These are phyloP conservation scores for Parazoanthus swiftii DNA, from an alignment of 92 coral and sea anemone genomes.

Conservation along the genomic window DNA sequence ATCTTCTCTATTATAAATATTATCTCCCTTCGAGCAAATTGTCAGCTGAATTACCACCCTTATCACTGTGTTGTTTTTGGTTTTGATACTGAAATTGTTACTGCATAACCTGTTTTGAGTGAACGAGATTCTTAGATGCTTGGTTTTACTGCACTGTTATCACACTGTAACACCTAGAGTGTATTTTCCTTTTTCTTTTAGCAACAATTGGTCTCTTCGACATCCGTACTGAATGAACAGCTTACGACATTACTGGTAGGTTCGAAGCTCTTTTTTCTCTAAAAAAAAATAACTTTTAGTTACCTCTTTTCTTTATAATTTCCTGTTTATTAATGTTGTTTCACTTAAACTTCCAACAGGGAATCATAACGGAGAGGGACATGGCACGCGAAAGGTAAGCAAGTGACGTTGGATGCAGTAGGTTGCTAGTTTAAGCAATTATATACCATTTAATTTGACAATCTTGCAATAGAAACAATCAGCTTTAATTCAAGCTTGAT, in stretches of 20 bases:
- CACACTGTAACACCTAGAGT: neutral
- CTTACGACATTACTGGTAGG: slow-evolving; percentile 94
- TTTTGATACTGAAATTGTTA: neutral
- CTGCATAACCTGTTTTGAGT: neutral
- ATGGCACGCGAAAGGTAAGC: slow-evolving; percentile 92
- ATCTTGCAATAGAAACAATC: no score
- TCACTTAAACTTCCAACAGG: slow-evolving; percentile 47
- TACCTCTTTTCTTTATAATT: no score
- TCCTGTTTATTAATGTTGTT: neutral
- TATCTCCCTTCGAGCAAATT: no score
- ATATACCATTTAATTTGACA: no score
- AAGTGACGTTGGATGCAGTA: no score
- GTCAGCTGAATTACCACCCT: no score
- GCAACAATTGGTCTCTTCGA: slow-evolving; percentile 95
- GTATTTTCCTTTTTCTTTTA: slow-evolving; percentile 35
- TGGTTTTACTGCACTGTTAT: neutral
- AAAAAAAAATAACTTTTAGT: no score
- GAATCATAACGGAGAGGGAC: slow-evolving; percentile 91
- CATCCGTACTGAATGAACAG: slow-evolving; percentile 92
- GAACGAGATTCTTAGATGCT: neutral
- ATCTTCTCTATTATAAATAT: no score
- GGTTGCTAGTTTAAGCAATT: neutral
- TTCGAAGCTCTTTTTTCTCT: neutral
- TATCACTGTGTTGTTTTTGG: neutral
- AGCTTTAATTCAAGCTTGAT: no score